Evolutionary conservation across 2,797 vertebrate genomes (phyloP).

Genomic region (Pangasius macronema): DNA sequence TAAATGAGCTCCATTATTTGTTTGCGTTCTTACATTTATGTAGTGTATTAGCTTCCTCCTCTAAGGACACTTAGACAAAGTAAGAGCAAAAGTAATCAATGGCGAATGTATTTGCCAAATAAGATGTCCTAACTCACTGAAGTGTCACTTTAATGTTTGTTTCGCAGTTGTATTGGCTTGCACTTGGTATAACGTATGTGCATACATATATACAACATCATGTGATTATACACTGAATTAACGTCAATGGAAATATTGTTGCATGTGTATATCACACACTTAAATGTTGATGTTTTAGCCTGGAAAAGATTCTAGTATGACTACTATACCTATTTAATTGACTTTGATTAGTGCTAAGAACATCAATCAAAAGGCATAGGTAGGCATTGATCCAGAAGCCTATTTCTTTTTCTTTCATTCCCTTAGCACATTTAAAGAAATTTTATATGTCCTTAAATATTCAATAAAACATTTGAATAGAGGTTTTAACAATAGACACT

Average conservation of each 20-base stretch:
- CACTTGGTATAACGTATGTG: background rate
- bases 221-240: background rate
- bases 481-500: background rate
- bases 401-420: background rate
- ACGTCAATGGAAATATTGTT: background rate
- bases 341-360: background rate
- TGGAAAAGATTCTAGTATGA: background rate
- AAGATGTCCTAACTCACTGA: background rate
- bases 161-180: background rate
- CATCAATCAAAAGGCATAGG: background rate
- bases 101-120: background rate
- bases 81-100: background rate
- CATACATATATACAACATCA: background rate
- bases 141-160: background rate
- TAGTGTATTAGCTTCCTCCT: background rate
- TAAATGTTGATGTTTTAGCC: background rate
- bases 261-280: background rate
- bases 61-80: background rate
- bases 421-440: background rate
- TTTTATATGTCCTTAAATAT: background rate
- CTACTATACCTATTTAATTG: background rate
- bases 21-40: background rate
- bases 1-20: background rate
- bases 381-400: background rate
- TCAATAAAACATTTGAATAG: background rate